These are phyloP conservation scores for Crocuta crocuta DNA, from an alignment of 2,113 vertebrate species.

Conservation along the genomic window DNA sequence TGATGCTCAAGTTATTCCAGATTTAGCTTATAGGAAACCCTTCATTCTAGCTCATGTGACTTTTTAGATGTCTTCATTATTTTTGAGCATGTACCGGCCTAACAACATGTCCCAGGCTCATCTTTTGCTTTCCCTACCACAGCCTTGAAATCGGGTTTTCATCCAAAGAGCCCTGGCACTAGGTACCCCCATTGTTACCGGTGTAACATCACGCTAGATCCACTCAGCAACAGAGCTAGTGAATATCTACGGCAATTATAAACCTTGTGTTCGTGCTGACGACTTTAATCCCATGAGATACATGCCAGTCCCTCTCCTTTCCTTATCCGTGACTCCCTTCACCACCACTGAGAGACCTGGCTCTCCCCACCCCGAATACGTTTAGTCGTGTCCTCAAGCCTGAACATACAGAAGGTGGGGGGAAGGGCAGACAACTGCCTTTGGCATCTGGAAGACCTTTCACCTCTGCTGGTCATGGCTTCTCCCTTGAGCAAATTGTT, in stretches of 20 bases:
- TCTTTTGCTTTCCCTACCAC: not conserved
- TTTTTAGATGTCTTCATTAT: not conserved
- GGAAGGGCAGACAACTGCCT: not conserved
- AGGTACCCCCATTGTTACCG: not conserved
- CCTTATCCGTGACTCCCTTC: not conserved
- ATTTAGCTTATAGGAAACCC: not conserved
- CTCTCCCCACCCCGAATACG: not conserved
- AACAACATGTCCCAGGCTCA: not conserved
- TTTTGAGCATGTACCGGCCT: not conserved
- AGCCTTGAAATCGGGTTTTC: not conserved
- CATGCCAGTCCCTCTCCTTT: not conserved
- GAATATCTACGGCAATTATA: not conserved
- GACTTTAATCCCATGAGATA: accelerated
- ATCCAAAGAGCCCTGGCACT: not conserved
- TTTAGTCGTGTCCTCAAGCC: not conserved
- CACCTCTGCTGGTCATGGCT: not conserved
- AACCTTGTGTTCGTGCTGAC: not conserved
- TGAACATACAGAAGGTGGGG: not conserved
- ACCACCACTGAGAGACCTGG: not conserved
- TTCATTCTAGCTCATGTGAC: not conserved
- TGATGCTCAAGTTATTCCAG: not conserved
- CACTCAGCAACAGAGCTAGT: not conserved
- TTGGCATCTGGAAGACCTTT: not conserved
- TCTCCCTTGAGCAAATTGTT: no score
- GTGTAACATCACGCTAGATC: not conserved